Conservation (phyloP, 2,113 vertebrate species). For the Catharus bicknelli region DNA sequence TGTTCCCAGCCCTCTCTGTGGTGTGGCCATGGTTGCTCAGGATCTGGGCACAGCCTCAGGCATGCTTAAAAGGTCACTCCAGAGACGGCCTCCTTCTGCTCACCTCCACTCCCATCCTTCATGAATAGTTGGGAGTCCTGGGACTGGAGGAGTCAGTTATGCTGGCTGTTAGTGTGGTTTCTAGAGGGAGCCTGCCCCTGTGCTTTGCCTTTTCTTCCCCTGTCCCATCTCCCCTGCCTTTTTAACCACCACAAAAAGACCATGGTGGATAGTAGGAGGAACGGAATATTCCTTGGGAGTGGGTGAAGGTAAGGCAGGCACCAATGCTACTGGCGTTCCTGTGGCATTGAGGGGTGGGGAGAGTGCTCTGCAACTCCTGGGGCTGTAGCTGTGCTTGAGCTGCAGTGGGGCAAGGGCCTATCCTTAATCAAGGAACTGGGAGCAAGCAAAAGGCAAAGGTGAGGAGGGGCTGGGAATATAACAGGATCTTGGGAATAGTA, state of each 20-base stretch:
- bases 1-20: rapidly evolving
- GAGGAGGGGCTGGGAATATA: neutral
- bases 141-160: rapidly evolving
- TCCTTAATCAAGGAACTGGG: neutral
- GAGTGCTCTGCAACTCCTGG: neutral
- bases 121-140: rapidly evolving
- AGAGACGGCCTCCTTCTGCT: neutral
- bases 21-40: rapidly evolving
- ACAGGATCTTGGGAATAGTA: neutral
- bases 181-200: neutral
- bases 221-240: no score
- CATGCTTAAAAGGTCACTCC: no score
- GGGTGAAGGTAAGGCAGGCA: no score
- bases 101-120: neutral
- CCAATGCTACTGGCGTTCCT: neutral
- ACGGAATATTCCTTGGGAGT: rapidly evolving
- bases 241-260: no score
- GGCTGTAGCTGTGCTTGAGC: neutral
- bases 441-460: neutral
- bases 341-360: neutral
- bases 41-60: neutral
- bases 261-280: rapidly evolving
- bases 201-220: rapidly evolving
- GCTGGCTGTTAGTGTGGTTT: rapidly evolving
- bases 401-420: rapidly evolving